Percentiles rank a stretch among this genome's conserved stretches.
phyloP scores from a whole-genome alignment of 2,888 invertebrate species.

The Galerucella calmariensis region DNA sequence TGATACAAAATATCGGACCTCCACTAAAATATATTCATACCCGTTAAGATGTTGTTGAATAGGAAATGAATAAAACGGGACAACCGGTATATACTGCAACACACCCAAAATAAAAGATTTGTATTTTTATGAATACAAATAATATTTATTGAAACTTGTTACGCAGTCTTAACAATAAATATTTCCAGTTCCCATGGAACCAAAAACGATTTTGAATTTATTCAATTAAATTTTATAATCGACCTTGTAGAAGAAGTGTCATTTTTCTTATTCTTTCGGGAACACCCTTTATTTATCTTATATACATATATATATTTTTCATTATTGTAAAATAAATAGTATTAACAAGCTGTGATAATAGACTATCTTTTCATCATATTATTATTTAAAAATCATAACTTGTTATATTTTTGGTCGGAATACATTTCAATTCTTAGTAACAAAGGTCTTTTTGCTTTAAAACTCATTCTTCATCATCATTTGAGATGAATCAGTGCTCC shows the following conservation, averaged over 20 bases:
- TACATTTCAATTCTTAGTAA: too few relatives aligned
- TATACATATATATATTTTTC: background rate
- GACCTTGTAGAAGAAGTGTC: background rate
- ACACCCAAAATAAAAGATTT: background rate
- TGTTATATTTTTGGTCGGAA: background rate
- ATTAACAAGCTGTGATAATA: conserved; percentile 5
- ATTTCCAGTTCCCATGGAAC: conserved; percentile 3
- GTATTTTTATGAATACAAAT: background rate
- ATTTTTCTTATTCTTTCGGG: too few relatives aligned
- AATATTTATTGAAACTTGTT: background rate
- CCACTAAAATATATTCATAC: too few relatives aligned
- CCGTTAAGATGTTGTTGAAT: background rate
- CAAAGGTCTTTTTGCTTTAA: too few relatives aligned
- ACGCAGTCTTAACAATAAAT: background rate
- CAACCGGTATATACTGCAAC: background rate
- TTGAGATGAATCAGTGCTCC: too few relatives aligned
- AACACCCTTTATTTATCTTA: too few relatives aligned
- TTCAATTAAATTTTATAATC: background rate
- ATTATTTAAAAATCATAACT: conserved; percentile 1
- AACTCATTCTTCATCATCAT: too few relatives aligned
- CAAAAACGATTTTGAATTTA: background rate
- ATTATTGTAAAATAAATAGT: background rate
- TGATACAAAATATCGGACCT: too few relatives aligned
- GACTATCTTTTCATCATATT: background rate
- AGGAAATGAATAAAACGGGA: background rate